These are phyloP conservation scores for Rhinoptilus africanus DNA, from an alignment of 2,113 vertebrate species.

Conservation along the genomic window DNA sequence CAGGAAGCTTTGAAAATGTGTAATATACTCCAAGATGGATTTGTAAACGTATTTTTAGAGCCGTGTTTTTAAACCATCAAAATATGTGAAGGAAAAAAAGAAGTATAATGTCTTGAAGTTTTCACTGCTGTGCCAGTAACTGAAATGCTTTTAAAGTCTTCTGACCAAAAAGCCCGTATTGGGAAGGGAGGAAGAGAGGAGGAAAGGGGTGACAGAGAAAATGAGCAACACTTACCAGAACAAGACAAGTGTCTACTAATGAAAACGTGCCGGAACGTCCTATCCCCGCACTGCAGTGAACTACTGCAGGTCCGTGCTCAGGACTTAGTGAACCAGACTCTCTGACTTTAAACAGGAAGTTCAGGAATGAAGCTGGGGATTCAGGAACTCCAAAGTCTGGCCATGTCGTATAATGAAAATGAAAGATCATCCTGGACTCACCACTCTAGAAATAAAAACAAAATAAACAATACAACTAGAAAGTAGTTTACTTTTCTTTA, in stretches of 20 bases:
- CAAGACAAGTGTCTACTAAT: conserved; percentile 92
- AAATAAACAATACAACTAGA: conserved; percentile 5
- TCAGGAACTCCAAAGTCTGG: conserved; percentile 99
- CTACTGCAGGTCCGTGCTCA: conserved; percentile 85
- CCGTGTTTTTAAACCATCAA: not conserved
- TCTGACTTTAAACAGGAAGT: conserved; percentile 94
- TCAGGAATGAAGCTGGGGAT: conserved; percentile 95
- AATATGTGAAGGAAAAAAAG: not conserved
- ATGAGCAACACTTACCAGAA: conserved; percentile 82
- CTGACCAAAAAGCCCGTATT: not conserved
- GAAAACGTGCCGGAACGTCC: conserved; percentile 94
- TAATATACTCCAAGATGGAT: not conserved
- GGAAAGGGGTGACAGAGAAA: not conserved
- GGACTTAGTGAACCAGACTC: conserved; percentile 87
- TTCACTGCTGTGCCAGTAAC: not conserved
- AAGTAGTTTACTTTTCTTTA: not conserved
- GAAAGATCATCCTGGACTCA: conserved; percentile 89
- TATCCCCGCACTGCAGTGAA: conserved; percentile 97
- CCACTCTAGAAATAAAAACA: conserved; percentile 79
- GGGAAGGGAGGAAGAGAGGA: not conserved
- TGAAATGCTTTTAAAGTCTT: not conserved
- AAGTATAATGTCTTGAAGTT: not conserved
- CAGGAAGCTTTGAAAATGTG: not conserved
- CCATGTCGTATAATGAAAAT: conserved; percentile 99
- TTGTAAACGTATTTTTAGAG: not conserved